Evolutionary conservation across 2,113 vertebrate species (phyloP), one percentile per base, ranked within the genome.

Genomic region (Noctilio leporinus): DNA sequence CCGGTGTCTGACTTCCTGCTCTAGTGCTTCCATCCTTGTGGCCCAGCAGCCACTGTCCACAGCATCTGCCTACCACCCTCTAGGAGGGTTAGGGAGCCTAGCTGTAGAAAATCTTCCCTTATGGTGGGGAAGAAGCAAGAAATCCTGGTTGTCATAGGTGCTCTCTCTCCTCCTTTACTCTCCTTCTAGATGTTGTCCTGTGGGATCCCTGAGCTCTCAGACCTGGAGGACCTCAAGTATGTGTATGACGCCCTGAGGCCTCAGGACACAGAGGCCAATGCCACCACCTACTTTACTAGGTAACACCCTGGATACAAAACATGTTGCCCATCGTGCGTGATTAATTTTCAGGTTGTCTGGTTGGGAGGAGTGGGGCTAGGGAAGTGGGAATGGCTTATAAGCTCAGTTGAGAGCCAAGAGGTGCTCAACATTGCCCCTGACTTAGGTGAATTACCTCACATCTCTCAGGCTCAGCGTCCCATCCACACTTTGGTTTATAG

Each of bases 201-300:
- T 95, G 99, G 99, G 45, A 99, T 99, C 94, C 99, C 99, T 0
- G 99, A 99, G 96, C 98, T 99, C 30, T 99, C 99, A 0, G 98
- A 99, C 91, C 98, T 99, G 45, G 99, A 99, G 47, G 99, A 99
- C 95, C 98, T 99, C 94, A 99, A 99, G 96, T 99, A 99, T 0
- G 99, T 99, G 78, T 99, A 99, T 0, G 99, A 99, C 4, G 99
- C 99, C 1, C 98, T 99, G 97, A 98, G 99, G 83, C 99, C 99
- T 0, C 99, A 99, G 67, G 99, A 99, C 98, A 99, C 99, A 0
- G 99, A 99, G 19, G 98, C 99, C 0, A 99, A 99, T 11, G 99
- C 99, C 94, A 99, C 99, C 70, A 99, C 99, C 97, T 99, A 99
- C 98, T 99, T 99, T 97, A 99, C 99, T 94, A 99, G 99, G 99